Evolutionary conservation across 2,113 vertebrate genomes (phyloP).

Genomic region (Sprattus sprattus): DNA sequence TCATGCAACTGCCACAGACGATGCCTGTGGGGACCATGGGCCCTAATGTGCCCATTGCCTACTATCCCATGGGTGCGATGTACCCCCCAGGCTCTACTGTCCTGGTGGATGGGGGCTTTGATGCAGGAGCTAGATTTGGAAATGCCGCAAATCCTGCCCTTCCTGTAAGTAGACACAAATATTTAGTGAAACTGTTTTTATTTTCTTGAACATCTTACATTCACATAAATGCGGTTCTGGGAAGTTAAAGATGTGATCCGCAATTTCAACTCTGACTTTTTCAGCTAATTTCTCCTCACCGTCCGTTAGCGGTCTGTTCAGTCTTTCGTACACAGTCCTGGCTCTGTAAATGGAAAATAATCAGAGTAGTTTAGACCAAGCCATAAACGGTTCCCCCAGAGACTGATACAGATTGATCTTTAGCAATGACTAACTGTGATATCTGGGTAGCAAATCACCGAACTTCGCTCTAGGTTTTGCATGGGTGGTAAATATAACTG

Average conservation of each 20-base stretch:
- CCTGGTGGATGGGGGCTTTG: slow-evolving; percentile 85
- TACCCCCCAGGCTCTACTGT: slow-evolving; percentile 86
- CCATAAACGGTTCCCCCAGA: background rate
- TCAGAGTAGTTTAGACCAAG: too few species aligned
- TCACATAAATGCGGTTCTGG: background rate
- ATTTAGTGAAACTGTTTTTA: background rate
- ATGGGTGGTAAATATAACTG: background rate
- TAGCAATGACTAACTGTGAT: background rate
- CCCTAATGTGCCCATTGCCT: slow-evolving; percentile 89
- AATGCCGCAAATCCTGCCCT: slow-evolving; percentile 76
- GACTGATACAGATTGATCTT: background rate
- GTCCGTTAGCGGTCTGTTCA: too few species aligned
- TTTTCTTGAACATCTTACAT: background rate
- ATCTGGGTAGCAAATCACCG: background rate
- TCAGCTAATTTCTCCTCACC: too few species aligned
- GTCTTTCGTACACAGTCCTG: too few species aligned
- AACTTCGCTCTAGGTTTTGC: background rate
- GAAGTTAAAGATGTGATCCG: background rate
- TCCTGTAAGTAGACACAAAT: slow-evolving; percentile 80
- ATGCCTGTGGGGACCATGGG: slow-evolving; percentile 80
- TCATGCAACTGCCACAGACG: slow-evolving; percentile 84
- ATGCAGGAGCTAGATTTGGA: slow-evolving; percentile 88
- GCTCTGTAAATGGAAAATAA: background rate
- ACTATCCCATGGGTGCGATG: slow-evolving; percentile 86
- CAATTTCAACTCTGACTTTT: too few species aligned